phyloP scores from a whole-genome alignment of 64 coral and sea anemone genomes.

The Cladopsammia gracilis region DNA sequence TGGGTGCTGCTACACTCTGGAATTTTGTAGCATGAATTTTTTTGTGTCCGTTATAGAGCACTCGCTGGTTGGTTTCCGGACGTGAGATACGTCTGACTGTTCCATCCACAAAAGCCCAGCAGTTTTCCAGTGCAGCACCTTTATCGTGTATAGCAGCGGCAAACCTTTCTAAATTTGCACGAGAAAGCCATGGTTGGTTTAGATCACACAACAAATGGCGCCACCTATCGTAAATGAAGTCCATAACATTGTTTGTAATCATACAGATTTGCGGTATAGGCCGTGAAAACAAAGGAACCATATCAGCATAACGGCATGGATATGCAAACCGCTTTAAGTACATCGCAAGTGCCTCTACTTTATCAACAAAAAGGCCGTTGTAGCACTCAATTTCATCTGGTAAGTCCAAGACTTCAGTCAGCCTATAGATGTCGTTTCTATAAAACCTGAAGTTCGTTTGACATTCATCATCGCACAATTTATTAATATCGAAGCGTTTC shows the following conservation, averaged over 20 bases:
- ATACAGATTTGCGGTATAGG: no score
- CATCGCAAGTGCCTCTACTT: slow-evolving; percentile 27
- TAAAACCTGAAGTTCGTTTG: slow-evolving; percentile 54
- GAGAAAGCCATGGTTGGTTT: slow-evolving; percentile 14
- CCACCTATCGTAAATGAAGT: no score
- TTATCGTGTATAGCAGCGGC: slow-evolving; percentile 3
- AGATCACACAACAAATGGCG: neutral
- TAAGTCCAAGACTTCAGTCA: neutral
- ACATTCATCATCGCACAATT: slow-evolving; percentile 44
- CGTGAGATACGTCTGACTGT: no score
- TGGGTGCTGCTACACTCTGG: slow-evolving; percentile 19
- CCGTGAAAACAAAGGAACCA: no score
- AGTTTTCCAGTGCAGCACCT: neutral
- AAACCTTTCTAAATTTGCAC: neutral
- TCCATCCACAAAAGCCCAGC: no score
- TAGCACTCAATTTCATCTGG: slow-evolving; percentile 39
- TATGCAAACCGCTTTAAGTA: slow-evolving; percentile 54
- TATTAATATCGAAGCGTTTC: slow-evolving; percentile 34
- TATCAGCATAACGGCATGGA: neutral
- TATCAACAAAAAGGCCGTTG: slow-evolving; percentile 13
- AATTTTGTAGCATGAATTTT: neutral
- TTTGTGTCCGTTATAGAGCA: no score
- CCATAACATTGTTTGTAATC: no score
- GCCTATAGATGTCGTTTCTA: slow-evolving; percentile 18
- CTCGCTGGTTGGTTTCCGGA: no score